Base-by-base conservation (phyloP, 2,888 invertebrate genomes). In the Beris chalybata region DNA sequence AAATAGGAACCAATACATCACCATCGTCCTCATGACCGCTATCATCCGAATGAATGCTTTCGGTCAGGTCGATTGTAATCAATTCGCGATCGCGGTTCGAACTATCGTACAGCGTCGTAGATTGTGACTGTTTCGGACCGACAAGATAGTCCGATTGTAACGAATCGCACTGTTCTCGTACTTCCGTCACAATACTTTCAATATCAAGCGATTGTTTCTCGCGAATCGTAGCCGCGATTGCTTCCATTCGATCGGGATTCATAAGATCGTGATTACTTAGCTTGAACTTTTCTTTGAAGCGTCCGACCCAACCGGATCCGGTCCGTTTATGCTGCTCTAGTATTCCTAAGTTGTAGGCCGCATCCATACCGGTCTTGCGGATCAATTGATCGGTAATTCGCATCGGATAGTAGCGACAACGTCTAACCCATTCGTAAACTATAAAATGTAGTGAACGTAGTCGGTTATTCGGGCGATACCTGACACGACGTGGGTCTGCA, bases 31-130 rank as follows among this genome's bases (percentile, higher is more conserved):
- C 67, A 66, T 66, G 59, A 45, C 48, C 61, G 44, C 65, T 61
- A 65, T 65, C 65, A 15, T 68, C 68, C 45, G 68, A 68, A 52
- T 65, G 68, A 43, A 68, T 47, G 61, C 68, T 68, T 65, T 68
- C 68, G 53, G 68, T 68, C 57, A 68, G 45, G 54, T 68, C 68
- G 61, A 68, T 68, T 29, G 68, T 68, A 47, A 65, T 65, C 44
- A 68, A 57, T 31, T 53, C 53, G 12, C 45, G 58, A 5, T 45
- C 57, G 3, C 6, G 6, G 11, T 61, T 47, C 5, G 22, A 43
- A 13, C 12, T 53, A 29, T 63, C 63, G 50, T 61, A 52, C n/a
- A 47, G 52, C 38, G 57, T 9, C n/a, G 50, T 22, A 32, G 52
- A 55, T n/a, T 56, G 63, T 44, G 63, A 63, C 29, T 7, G 65